A percentile compares a stretch with the other conserved stretches of the same genome.
These are phyloP conservation scores for Eptesicus fuscus DNA, from an alignment of 2,113 vertebrate genomes.

Conservation along the genomic window DNA sequence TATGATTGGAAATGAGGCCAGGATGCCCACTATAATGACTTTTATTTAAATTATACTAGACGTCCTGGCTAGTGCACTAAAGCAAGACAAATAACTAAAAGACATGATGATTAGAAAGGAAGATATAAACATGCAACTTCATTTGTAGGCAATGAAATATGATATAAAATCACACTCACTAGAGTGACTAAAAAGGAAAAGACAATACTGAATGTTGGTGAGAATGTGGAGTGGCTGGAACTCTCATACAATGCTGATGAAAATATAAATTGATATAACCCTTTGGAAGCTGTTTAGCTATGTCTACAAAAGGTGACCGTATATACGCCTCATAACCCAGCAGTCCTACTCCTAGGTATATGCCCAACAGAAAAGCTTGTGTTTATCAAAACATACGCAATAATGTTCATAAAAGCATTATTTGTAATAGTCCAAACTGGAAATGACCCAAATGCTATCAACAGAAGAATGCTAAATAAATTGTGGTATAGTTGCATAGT, in stretches of 20 bases:
- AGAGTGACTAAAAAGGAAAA: constrained; percentile 25
- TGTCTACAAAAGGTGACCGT: background rate
- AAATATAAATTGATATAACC: background rate
- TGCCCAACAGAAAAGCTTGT: background rate
- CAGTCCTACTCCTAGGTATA: background rate
- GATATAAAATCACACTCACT: background rate
- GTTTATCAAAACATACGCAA: background rate
- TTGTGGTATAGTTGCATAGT: background rate
- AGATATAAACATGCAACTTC: background rate
- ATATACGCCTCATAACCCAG: background rate
- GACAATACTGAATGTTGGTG: background rate
- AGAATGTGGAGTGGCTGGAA: background rate
- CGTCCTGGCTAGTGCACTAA: background rate
- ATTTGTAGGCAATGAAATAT: background rate
- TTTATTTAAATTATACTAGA: constrained; percentile 41
- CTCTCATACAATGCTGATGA: background rate
- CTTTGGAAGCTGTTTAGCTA: background rate
- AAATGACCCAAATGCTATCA: background rate
- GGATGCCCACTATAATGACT: background rate
- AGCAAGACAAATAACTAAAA: constrained; percentile 5
- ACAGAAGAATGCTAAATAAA: constrained; percentile 18
- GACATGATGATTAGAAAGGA: background rate
- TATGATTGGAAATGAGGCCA: background rate
- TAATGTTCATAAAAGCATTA: background rate
- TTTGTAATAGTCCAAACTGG: background rate